A percentile compares a stretch with the other conserved stretches of the same genome.
These are phyloP conservation scores for Ptilodon capucinus DNA, from an alignment of 2,888 invertebrate species.

Conservation along the genomic window DNA sequence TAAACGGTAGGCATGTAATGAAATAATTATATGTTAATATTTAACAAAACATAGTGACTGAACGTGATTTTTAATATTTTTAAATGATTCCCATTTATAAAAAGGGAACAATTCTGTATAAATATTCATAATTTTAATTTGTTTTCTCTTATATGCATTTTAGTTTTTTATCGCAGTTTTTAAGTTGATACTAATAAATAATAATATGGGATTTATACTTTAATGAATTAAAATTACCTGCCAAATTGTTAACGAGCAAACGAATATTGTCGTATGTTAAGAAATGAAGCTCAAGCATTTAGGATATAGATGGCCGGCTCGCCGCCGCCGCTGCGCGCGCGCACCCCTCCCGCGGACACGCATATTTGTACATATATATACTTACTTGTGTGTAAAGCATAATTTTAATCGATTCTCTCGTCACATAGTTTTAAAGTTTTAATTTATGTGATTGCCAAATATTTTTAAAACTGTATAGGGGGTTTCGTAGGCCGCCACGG, in stretches of 20 bases:
- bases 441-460: slow-evolving; percentile 82
- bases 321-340: slow-evolving; percentile 35
- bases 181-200: slow-evolving; percentile 73
- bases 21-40: slow-evolving; percentile 80
- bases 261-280: slow-evolving; percentile 69
- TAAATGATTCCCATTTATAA: slow-evolving; percentile 68
- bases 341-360: slow-evolving; percentile 64
- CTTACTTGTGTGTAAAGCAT: slow-evolving; percentile 80
- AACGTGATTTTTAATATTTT: slow-evolving; percentile 76
- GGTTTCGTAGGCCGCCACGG: slow-evolving; percentile 57
- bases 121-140: slow-evolving; percentile 81
- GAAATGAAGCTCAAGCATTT: slow-evolving; percentile 77
- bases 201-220: slow-evolving; percentile 68
- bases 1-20: slow-evolving; percentile 78
- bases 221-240: slow-evolving; percentile 77
- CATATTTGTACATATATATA: slow-evolving; percentile 65
- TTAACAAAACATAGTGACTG: slow-evolving; percentile 80
- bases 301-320: slow-evolving; percentile 61
- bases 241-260: slow-evolving; percentile 78
- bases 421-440: slow-evolving; percentile 81
- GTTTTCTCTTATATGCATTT: slow-evolving; percentile 73
- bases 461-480: slow-evolving; percentile 78
- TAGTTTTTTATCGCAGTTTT: slow-evolving; percentile 77
- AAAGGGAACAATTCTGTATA: slow-evolving; percentile 77
- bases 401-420: slow-evolving; percentile 81